Conservation (phyloP, 2,113 vertebrate genomes). For the Stegostoma tigrinum region DNA sequence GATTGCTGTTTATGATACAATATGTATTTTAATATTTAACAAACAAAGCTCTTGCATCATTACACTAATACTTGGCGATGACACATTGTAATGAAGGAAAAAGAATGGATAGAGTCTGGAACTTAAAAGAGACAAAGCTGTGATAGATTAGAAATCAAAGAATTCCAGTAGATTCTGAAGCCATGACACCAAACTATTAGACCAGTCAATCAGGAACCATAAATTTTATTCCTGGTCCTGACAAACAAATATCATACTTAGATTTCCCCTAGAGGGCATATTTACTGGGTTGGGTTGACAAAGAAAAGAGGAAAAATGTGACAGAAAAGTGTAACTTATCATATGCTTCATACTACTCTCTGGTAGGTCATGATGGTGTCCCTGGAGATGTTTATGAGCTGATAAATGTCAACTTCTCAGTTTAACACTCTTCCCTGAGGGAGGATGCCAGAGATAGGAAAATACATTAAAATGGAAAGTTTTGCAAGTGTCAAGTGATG, state of each 20-base stretch:
- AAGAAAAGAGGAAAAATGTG: background rate
- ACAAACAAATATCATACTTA: background rate
- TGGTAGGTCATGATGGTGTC: background rate
- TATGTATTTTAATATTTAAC: background rate
- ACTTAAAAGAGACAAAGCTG: background rate
- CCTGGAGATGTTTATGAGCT: background rate
- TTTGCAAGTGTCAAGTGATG: constrained; percentile 19
- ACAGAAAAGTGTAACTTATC: background rate
- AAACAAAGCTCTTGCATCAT: background rate
- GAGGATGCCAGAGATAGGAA: background rate
- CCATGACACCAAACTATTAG: background rate
- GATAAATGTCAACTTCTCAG: background rate
- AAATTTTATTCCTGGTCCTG: background rate
- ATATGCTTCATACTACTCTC: background rate
- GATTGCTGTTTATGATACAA: background rate
- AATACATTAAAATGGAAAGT: background rate
- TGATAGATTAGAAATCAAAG: background rate
- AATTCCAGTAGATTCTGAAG: background rate
- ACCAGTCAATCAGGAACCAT: background rate
- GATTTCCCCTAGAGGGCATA: background rate
- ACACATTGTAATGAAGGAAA: background rate
- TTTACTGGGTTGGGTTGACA: background rate
- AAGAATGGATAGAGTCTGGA: background rate
- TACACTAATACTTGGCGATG: background rate
- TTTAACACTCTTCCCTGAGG: background rate